These are phyloP conservation scores for Akabosia matsudoensis DNA, from an alignment of 1,140 invertebrate species.

Conservation along the genomic window DNA sequence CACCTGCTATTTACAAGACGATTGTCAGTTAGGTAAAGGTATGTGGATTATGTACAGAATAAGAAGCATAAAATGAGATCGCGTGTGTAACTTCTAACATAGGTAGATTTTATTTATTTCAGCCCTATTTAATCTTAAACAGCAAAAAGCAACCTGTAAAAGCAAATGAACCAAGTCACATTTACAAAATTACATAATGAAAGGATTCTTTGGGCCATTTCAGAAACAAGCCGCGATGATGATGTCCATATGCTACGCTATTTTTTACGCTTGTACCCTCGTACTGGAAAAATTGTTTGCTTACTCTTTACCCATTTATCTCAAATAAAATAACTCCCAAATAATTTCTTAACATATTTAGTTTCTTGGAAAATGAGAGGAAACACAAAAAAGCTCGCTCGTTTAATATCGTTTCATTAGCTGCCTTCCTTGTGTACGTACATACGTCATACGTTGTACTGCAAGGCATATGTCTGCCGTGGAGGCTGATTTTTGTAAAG, in stretches of 20 bases:
- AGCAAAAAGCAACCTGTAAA: not conserved
- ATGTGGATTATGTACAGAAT: too few relatives aligned
- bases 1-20: not conserved
- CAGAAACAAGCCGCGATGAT: not conserved
- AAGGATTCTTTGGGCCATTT: not conserved
- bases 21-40: not conserved
- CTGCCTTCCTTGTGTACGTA: not conserved
- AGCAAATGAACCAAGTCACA: not conserved
- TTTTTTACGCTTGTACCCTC: not conserved
- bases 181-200: not conserved
- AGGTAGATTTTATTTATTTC: too few relatives aligned
- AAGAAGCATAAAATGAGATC: too few relatives aligned
- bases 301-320: not conserved
- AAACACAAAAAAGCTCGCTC: not conserved
- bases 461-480: too few relatives aligned
- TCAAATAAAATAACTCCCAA: not conserved
- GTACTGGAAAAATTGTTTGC: slow-evolving; percentile 3
- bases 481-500: too few relatives aligned
- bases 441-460: too few relatives aligned
- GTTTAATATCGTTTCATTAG: slow-evolving; percentile 9
- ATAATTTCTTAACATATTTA: not conserved
- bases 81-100: too few relatives aligned
- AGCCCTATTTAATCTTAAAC: too few relatives aligned
- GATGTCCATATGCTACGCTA: not conserved
- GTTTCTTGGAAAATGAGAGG: not conserved